Percentiles rank a stretch among this genome's conserved stretches.
These are phyloP conservation scores for Lycocorax pyrrhopterus DNA, from an alignment of 2,113 vertebrate genomes.

Conservation along the genomic window DNA sequence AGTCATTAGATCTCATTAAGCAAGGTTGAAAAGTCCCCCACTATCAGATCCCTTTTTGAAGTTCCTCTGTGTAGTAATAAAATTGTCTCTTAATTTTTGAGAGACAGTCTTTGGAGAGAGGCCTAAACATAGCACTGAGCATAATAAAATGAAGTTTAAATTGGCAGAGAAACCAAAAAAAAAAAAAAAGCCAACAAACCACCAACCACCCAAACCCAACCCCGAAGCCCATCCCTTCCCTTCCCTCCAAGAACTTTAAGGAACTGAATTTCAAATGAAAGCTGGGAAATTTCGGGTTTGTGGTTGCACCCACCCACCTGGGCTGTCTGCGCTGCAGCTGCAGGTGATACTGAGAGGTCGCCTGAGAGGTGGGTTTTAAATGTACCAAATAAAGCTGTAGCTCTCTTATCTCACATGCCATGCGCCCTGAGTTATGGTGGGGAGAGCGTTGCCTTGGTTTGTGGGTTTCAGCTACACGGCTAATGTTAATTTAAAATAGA, in stretches of 20 bases:
- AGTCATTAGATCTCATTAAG: slow-evolving; percentile 54
- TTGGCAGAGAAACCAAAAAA: slow-evolving; percentile 24
- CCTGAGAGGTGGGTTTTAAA: background rate
- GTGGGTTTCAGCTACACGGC: background rate
- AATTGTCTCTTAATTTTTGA: slow-evolving; percentile 39
- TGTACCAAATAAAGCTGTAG: background rate
- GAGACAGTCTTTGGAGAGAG: slow-evolving; percentile 46
- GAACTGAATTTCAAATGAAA: slow-evolving; percentile 59
- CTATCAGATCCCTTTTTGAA: slow-evolving; percentile 63
- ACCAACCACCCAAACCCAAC: background rate
- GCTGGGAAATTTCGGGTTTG: slow-evolving; percentile 63
- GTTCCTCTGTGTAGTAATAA: slow-evolving; percentile 48
- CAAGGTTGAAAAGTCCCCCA: slow-evolving; percentile 50
- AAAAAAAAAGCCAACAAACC: background rate
- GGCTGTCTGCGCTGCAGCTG: slow-evolving; percentile 20
- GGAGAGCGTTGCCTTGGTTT: slow-evolving; percentile 5
- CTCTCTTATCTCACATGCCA: background rate
- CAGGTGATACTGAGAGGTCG: background rate
- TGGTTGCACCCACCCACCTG: slow-evolving; percentile 58
- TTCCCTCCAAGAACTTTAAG: slow-evolving; percentile 47
- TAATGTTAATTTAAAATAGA: slow-evolving; percentile 41
- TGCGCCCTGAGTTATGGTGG: background rate
- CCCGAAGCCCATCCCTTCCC: slow-evolving; percentile 45
- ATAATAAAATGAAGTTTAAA: slow-evolving; percentile 45
- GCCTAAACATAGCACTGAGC: slow-evolving; percentile 41